phyloP scores from a whole-genome alignment of 1,140 invertebrate genomes.

The Odontomachus brunneus region DNA sequence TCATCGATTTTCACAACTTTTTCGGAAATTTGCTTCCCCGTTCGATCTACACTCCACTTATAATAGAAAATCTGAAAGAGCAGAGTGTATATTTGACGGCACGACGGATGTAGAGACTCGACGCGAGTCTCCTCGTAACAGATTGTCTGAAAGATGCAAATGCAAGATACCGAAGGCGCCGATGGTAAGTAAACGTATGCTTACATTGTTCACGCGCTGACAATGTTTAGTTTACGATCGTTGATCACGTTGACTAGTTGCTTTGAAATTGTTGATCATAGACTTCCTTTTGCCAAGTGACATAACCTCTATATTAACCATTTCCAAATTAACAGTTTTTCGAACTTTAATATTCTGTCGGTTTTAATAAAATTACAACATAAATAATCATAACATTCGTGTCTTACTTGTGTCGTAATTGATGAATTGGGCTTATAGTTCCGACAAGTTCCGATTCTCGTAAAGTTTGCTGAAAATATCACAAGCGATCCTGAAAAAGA shows the following conservation, averaged over 20 bases:
- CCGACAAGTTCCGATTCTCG: too few relatives aligned
- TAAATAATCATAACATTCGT: too few relatives aligned
- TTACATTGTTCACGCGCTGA: not conserved
- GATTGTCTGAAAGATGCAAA: conserved; percentile 67
- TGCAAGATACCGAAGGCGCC: conserved; percentile 72
- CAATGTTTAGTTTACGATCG: not conserved
- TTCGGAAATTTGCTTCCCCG: too few relatives aligned
- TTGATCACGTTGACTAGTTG: not conserved
- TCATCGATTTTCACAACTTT: too few relatives aligned
- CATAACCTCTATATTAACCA: conserved; percentile 6
- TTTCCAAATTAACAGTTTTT: not conserved
- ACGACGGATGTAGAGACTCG: conserved; percentile 17
- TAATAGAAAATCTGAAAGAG: not conserved
- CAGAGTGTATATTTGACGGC: not conserved
- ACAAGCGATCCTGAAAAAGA: too few relatives aligned
- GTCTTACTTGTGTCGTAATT: too few relatives aligned
- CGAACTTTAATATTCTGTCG: too few relatives aligned
- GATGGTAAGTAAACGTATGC: conserved; percentile 66
- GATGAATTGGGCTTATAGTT: too few relatives aligned
- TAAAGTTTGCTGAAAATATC: too few relatives aligned
- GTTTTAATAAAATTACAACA: too few relatives aligned
- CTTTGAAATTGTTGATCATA: not conserved
- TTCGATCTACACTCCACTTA: too few relatives aligned
- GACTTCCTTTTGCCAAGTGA: not conserved
- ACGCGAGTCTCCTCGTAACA: conserved; percentile 40